phyloP scores from a whole-genome alignment of 2,113 vertebrate species.

The Xiphophorus hellerii region DNA sequence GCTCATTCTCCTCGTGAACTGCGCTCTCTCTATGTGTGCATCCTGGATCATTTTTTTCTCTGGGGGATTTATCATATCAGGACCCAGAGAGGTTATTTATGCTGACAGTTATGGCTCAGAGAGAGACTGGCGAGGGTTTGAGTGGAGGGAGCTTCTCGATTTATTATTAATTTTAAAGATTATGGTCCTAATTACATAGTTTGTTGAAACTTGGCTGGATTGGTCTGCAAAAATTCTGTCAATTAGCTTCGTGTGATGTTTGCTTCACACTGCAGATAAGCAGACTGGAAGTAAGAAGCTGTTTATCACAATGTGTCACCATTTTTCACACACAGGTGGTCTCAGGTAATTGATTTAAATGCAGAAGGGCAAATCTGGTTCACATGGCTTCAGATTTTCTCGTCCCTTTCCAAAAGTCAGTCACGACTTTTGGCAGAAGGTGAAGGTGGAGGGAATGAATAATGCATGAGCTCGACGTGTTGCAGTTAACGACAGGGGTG shows the following conservation, averaged over 20 bases:
- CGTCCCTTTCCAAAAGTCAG: constrained; percentile 25
- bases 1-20: constrained; percentile 44
- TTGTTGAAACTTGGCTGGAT: background rate
- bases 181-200: background rate
- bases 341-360: constrained; percentile 20
- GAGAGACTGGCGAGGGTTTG: constrained; percentile 9
- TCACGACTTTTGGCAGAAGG: constrained; percentile 60
- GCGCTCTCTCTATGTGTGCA: constrained; percentile 52
- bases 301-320: constrained; percentile 13
- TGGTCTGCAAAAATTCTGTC: background rate
- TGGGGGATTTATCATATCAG: constrained; percentile 65
- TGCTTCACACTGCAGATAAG: background rate
- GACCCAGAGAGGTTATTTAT: constrained; percentile 61
- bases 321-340: constrained; percentile 16
- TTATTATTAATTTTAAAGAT: background rate
- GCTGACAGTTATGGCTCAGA: constrained; percentile 54
- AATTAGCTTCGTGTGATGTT: background rate
- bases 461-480: constrained; percentile 63
- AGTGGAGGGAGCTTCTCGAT: background rate
- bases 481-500: constrained; percentile 60
- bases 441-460: constrained; percentile 67
- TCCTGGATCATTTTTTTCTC: constrained; percentile 74
- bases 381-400: constrained; percentile 51
- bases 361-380: constrained; percentile 33
- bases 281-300: background rate